Conservation (phyloP, 2,888 invertebrate species). For the Ectemnius lituratus region DNA sequence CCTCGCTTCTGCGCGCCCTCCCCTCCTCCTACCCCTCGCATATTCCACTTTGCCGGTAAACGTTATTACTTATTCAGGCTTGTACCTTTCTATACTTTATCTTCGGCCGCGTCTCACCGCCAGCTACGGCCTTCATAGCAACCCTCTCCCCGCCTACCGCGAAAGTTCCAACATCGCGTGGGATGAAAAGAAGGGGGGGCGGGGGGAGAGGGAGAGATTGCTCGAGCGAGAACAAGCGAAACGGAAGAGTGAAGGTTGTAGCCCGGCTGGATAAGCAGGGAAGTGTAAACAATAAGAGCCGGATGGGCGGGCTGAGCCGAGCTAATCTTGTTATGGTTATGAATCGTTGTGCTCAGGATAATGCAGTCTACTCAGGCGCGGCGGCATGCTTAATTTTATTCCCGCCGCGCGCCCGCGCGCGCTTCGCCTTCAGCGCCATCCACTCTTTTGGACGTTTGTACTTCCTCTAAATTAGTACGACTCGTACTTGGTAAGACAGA, state of each 20-base stretch:
- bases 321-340: conserved; percentile 72
- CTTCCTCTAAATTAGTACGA: neutral
- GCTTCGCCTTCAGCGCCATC: conserved; percentile 23
- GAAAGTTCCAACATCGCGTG: no score
- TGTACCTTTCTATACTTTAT: conserved; percentile 5
- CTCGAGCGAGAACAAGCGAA: conserved; percentile 14
- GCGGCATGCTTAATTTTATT: conserved; percentile 61
- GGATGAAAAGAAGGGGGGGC: conserved; percentile 11
- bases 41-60: conserved; percentile 5
- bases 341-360: conserved; percentile 66
- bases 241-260: neutral
- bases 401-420: no score
- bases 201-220: conserved; percentile 32
- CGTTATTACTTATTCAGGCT: conserved; percentile 6
- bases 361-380: conserved; percentile 62
- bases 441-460: conserved; percentile 36
- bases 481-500: neutral
- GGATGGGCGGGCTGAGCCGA: conserved; percentile 53
- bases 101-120: neutral
- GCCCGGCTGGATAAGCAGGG: conserved; percentile 55
- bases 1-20: neutral
- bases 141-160: no score
- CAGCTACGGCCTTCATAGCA: no score
- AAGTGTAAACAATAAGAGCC: conserved; percentile 71
- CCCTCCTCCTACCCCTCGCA: neutral